Evolutionary conservation across 2,797 vertebrate genomes (phyloP).

Genomic region (Pteropus rufus): DNA sequence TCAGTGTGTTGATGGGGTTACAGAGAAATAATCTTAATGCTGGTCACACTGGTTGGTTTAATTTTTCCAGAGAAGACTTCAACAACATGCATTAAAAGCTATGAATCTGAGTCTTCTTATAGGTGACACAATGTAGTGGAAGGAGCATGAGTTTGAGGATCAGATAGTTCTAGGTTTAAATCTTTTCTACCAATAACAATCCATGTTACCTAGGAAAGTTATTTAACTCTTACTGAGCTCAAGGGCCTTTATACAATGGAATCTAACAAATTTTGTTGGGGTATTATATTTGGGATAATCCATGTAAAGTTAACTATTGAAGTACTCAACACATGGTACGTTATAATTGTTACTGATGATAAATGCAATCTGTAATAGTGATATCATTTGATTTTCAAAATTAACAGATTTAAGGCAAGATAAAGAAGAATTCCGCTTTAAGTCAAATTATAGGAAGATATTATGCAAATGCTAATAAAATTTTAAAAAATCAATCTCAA

Average conservation of each 20-base stretch:
- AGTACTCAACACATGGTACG: background rate
- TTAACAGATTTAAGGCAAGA: conserved; percentile 14
- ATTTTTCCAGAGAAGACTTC: background rate
- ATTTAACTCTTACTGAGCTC: background rate
- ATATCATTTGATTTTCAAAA: background rate
- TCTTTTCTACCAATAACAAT: background rate
- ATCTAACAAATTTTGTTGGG: background rate
- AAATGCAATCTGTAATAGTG: background rate
- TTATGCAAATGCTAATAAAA: background rate
- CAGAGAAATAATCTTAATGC: background rate
- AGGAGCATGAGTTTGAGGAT: background rate
- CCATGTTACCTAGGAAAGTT: background rate
- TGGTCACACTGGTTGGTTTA: background rate
- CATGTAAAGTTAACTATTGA: background rate
- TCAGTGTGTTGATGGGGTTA: background rate
- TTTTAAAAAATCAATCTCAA: background rate
- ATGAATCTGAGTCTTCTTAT: background rate
- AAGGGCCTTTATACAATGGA: background rate
- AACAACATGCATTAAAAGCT: background rate
- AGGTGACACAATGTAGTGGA: background rate
- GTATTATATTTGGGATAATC: background rate
- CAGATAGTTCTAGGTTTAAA: background rate
- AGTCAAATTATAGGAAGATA: background rate
- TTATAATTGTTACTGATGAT: background rate
- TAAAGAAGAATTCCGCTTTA: background rate